These are phyloP conservation scores for Linurgus olivaceus DNA, from an alignment of 2,797 vertebrate species.

Conservation along the genomic window DNA sequence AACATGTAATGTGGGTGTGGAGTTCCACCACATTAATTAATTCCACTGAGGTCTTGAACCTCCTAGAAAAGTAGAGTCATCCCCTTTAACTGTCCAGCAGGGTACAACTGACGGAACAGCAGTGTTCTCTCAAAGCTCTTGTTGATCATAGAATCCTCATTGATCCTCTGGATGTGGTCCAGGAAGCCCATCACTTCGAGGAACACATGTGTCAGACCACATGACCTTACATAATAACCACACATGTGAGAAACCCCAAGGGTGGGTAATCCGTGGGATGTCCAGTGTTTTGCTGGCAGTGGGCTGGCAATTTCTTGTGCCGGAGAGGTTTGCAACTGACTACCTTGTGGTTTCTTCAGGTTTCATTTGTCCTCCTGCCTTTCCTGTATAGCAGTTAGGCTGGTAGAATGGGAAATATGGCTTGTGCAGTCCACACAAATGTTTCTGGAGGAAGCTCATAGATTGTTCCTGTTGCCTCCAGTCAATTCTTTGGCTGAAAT, in stretches of 20 bases:
- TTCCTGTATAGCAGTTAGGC: not conserved
- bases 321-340: not conserved
- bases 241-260: rapidly evolving
- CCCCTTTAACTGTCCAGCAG: not conserved
- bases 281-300: not conserved
- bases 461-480: constrained; percentile 9
- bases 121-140: not conserved
- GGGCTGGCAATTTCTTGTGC: not conserved
- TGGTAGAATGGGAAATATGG: not conserved
- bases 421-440: not conserved
- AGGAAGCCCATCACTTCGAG: constrained; percentile 18
- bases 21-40: not conserved
- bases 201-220: not conserved
- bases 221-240: constrained; percentile 17
- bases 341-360: not conserved
- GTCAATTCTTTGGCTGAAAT: constrained; percentile 40
- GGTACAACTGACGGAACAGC: not conserved
- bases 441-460: not conserved
- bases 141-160: not conserved
- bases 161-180: constrained; percentile 24
- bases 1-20: rapidly evolving
- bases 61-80: not conserved
- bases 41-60: not conserved
- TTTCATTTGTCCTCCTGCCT: not conserved
- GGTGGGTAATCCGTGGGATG: not conserved